These are phyloP conservation scores for Xiphophorus couchianus DNA, from an alignment of 2,113 vertebrate species.

Conservation along the genomic window DNA sequence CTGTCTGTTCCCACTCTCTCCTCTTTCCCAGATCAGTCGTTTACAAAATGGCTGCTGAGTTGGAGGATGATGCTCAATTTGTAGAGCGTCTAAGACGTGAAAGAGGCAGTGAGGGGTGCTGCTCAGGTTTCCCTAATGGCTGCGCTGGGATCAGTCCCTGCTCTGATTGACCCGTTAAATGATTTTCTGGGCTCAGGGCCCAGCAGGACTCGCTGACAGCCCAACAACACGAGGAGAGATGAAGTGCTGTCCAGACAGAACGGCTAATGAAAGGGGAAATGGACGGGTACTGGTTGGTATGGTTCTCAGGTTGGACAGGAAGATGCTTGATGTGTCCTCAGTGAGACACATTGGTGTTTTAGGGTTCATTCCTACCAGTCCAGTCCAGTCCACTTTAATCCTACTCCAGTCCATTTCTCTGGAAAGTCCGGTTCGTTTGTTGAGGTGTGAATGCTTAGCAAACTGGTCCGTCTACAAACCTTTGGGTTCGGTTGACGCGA, in stretches of 20 bases:
- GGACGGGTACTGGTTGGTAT: conserved; percentile 31
- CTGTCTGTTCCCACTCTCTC: conserved; percentile 66
- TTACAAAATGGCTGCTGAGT: conserved; percentile 71
- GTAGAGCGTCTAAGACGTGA: conserved; percentile 58
- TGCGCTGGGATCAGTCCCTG: conserved; percentile 53
- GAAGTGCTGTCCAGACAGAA: conserved; percentile 40
- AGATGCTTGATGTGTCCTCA: background rate
- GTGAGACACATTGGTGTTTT: background rate
- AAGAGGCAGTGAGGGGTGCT: conserved; percentile 65
- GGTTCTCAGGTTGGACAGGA: conserved; percentile 12
- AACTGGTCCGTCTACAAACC: too few relatives aligned
- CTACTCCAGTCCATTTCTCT: too few relatives aligned
- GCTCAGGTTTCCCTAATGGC: conserved; percentile 74
- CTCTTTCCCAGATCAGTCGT: conserved; percentile 48
- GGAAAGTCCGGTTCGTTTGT: too few relatives aligned
- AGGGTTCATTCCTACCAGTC: background rate
- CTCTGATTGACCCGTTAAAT: conserved; percentile 71
- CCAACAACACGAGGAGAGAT: conserved; percentile 58
- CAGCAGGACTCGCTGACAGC: conserved; percentile 56
- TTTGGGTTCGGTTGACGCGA: too few relatives aligned
- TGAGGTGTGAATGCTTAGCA: too few relatives aligned
- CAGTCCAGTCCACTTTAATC: too few relatives aligned
- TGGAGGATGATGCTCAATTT: conserved; percentile 76
- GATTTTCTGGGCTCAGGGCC: conserved; percentile 75
- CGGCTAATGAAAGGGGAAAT: conserved; percentile 40